Evolutionary conservation across 2,888 invertebrate genomes (phyloP), one percentile per base, ranked within the genome.

Genomic region (Ferdinandea cuprea): DNA sequence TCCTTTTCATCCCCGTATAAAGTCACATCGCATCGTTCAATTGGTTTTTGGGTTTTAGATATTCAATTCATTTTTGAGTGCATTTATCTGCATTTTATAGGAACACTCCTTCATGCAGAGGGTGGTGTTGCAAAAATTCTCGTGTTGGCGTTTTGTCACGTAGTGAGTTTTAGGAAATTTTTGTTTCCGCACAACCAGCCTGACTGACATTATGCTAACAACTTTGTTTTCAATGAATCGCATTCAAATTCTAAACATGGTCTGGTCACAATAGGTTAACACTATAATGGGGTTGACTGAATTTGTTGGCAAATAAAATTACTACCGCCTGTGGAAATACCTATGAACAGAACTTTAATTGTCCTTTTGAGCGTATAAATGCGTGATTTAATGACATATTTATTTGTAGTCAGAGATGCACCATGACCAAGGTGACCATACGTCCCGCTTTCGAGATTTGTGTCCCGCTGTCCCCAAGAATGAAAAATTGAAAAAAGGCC

Each of bases 61-160:
- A 71, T 66, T 77, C 78, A 78, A 65, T 59, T 78, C 58, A 52
- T 65, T 72, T n/a, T 72, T 11, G 52, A 72, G 65, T 72, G 58
- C 63, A 65, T 72, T 78, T 71, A 78, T 78, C 21, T 72, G 58
- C 32, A 21, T 65, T 78, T 48, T 58, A 25, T 46, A 11, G 9
- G 32, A 35, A 46, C 8, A 46, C 21, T 46, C 32, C 32, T 15
- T 63, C 44, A 54, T 56, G 28, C 28, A 11, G 58, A 46, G 15
- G 35, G 25, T 15, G 0, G 28, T 30, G 11, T 40, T 50, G 48
- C 15, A 52, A 63, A 72, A 65, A 72, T 65, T 30, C 66, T 72
- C 48, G 40, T 69, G 61, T n/a, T n/a, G n/a, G n/a, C 15, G 30
- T 52, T 52, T 25, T 61, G 69, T 69, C 77, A 77, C 77, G 61